phyloP scores from a whole-genome alignment of 92 coral and sea anemone genomes.

The Bergia puertoricense region DNA sequence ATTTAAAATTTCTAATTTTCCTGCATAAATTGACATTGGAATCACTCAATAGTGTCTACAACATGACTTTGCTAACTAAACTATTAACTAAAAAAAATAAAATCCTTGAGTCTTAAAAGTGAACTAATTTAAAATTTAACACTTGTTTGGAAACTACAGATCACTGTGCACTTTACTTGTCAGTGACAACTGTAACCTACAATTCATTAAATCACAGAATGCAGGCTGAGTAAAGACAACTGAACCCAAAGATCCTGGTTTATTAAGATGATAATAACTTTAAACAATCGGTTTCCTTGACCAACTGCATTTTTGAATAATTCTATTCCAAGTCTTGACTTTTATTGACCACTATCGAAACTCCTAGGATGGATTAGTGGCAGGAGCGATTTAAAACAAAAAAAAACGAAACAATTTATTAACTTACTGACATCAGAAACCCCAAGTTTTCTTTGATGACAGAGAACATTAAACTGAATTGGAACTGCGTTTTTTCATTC shows the following conservation, averaged over 20 bases:
- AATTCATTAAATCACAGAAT: too few species aligned
- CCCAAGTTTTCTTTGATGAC: conserved; percentile 96
- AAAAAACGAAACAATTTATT: background rate
- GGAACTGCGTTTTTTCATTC: conserved; percentile 66
- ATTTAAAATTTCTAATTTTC: background rate
- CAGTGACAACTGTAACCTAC: too few species aligned
- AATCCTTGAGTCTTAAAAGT: too few species aligned
- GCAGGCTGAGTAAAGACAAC: too few species aligned
- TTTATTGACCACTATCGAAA: too few species aligned
- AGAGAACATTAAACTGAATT: conserved; percentile 72
- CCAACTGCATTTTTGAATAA: too few species aligned
- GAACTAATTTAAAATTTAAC: background rate
- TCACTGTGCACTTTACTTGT: too few species aligned
- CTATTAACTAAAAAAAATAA: background rate
- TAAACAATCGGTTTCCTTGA: too few species aligned
- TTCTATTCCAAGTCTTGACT: too few species aligned
- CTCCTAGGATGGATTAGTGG: background rate
- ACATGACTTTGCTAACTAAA: background rate
- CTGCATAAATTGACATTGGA: background rate
- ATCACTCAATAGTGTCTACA: background rate
- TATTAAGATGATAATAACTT: too few species aligned
- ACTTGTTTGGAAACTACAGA: too few species aligned
- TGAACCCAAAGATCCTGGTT: too few species aligned
- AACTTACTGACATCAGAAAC: conserved; percentile 87
- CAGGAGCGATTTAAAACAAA: background rate